Percentiles rank a stretch among this genome's conserved stretches.
Evolutionary conservation across 2,888 invertebrate species (phyloP).

Genomic region (Perithous albicinctus): DNA sequence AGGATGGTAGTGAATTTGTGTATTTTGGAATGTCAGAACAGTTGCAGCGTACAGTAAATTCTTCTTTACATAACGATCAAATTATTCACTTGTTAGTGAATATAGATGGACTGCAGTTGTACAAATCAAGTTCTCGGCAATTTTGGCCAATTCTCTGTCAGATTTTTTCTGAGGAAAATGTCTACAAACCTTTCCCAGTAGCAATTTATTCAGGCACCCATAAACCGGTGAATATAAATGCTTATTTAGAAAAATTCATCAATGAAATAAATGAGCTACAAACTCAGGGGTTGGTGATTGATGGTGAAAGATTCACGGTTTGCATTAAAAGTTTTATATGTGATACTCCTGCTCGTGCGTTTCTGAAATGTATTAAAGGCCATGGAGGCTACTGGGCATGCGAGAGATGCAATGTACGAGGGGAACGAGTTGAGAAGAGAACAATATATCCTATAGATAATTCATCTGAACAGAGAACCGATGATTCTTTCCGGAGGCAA

Average conservation of each 20-base stretch:
- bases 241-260: constrained; percentile 60
- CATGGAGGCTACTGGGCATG: no score
- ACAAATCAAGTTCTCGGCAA: constrained; percentile 54
- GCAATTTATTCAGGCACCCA: no score
- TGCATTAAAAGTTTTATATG: no score
- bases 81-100: constrained; percentile 55
- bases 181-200: no score
- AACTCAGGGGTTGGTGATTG: constrained; percentile 54
- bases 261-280: no score
- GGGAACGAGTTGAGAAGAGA: constrained; percentile 34
- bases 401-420: constrained; percentile 62
- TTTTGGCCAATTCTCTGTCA: constrained; percentile 66
- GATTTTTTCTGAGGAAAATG: constrained; percentile 54
- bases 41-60: neutral
- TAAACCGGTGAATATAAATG: constrained; percentile 62
- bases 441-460: constrained; percentile 40
- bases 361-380: constrained; percentile 64
- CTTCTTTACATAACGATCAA: constrained; percentile 29
- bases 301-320: no score
- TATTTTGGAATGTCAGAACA: no score
- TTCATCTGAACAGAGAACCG: no score
- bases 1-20: neutral
- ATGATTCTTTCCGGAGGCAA: constrained; percentile 63
- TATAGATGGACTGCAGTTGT: constrained; percentile 65
- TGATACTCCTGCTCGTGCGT: constrained; percentile 65